Evolutionary conservation across 2,888 invertebrate genomes (phyloP).

Genomic region (Kuschelorhynchus macadamiae): DNA sequence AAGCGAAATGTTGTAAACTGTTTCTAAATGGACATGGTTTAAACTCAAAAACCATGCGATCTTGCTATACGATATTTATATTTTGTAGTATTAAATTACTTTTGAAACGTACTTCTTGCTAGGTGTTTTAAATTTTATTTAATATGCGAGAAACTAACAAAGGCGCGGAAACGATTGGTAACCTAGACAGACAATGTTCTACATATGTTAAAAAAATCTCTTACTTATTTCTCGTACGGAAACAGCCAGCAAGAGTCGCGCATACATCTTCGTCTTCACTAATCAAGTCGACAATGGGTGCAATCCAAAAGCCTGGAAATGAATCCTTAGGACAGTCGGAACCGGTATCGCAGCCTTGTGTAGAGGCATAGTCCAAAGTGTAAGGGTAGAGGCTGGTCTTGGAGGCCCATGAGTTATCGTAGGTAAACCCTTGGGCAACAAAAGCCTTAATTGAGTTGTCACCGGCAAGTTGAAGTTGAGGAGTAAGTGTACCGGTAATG

Average conservation of each 20-base stretch:
- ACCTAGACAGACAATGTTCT: too few species aligned
- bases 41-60: too few species aligned
- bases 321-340: slow-evolving; percentile 73
- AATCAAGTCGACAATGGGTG: slow-evolving; percentile 75
- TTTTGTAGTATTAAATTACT: too few species aligned
- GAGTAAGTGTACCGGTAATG: slow-evolving; percentile 68
- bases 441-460: slow-evolving; percentile 74
- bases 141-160: too few species aligned
- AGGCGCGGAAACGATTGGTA: too few species aligned
- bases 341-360: slow-evolving; percentile 71
- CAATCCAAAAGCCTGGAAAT: slow-evolving; percentile 76
- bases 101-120: too few species aligned
- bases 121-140: too few species aligned
- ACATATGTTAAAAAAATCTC: not conserved
- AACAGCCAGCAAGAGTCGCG: slow-evolving; percentile 71
- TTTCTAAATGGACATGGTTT: too few species aligned
- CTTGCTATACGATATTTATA: too few species aligned
- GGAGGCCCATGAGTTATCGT: slow-evolving; percentile 77
- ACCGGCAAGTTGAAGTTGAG: slow-evolving; percentile 73
- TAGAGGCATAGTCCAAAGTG: slow-evolving; percentile 74
- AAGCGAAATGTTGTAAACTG: too few species aligned
- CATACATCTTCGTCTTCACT: slow-evolving; percentile 70
- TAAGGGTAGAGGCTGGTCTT: slow-evolving; percentile 75
- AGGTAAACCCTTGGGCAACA: slow-evolving; percentile 69
- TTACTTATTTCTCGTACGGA: slow-evolving; percentile 37